Percentiles rank a stretch among this genome's conserved stretches.
Conservation (phyloP, 2,113 vertebrate species). For the Galeopterus variegatus region DNA sequence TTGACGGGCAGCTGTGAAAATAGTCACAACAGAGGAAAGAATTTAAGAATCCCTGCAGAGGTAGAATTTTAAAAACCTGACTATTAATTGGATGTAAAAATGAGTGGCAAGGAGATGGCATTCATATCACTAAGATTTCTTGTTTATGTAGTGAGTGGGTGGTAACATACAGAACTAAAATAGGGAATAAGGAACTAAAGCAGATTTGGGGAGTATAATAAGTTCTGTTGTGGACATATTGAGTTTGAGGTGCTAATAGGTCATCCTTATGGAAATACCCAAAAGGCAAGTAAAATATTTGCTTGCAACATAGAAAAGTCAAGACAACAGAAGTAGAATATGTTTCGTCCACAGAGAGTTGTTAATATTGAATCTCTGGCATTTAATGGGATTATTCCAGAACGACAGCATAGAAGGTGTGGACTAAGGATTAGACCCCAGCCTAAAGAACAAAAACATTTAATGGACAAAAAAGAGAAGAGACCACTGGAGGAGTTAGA, state of each 20-base stretch:
- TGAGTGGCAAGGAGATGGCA: neutral
- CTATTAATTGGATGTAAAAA: neutral
- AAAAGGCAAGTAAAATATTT: conserved; percentile 52
- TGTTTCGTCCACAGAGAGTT: neutral
- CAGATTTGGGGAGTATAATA: neutral
- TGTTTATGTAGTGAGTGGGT: neutral
- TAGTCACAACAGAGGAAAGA: neutral
- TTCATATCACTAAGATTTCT: conserved; percentile 17
- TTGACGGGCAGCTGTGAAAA: neutral
- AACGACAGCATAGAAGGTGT: neutral
- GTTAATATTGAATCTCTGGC: neutral
- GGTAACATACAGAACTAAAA: neutral
- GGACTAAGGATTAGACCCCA: neutral
- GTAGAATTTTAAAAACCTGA: neutral
- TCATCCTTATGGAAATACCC: neutral
- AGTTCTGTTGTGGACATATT: neutral
- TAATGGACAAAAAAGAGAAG: neutral
- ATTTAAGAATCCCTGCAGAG: neutral
- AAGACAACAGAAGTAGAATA: neutral
- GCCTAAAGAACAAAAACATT: neutral
- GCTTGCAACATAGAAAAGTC: neutral
- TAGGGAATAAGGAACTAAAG: neutral
- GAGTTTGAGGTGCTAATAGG: neutral
- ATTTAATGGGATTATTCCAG: neutral
- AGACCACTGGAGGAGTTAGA: neutral